Percentiles rank a stretch among this genome's conserved stretches.
Conservation (phyloP, 2,113 vertebrate species). For the Acrocephalus arundinaceus region DNA sequence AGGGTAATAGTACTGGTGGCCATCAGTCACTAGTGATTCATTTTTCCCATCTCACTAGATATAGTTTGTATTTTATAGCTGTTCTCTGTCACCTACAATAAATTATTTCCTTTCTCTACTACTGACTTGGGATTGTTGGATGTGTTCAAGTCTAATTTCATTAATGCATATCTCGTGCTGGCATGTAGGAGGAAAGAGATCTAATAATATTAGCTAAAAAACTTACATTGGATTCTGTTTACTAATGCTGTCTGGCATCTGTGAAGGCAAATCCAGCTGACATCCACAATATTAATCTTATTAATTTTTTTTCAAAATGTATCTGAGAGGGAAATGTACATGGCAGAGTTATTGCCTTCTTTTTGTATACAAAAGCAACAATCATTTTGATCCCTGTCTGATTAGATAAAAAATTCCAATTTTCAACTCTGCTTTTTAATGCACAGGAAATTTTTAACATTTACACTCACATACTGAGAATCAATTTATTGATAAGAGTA, state of each 20-base stretch:
- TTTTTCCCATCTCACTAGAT: background rate
- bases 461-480: background rate
- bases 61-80: constrained; percentile 28
- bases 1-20: background rate
- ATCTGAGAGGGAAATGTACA: background rate
- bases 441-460: background rate
- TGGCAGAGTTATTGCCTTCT: background rate
- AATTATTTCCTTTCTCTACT: constrained; percentile 18
- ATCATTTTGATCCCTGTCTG: background rate
- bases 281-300: constrained; percentile 3
- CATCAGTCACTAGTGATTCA: background rate
- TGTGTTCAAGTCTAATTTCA: constrained; percentile 43
- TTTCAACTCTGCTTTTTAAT: background rate
- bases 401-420: background rate
- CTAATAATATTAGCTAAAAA: constrained; percentile 41
- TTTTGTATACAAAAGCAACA: background rate
- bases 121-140: background rate
- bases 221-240: constrained; percentile 2
- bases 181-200: background rate
- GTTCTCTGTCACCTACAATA: constrained; percentile 47
- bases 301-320: background rate
- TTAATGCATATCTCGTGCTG: background rate
- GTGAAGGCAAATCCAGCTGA: background rate
- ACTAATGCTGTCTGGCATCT: constrained; percentile 43
- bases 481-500: background rate